Percentiles rank a stretch among this genome's conserved stretches.
Conservation (phyloP, 2,888 invertebrate genomes). For the Theretra japonica region DNA sequence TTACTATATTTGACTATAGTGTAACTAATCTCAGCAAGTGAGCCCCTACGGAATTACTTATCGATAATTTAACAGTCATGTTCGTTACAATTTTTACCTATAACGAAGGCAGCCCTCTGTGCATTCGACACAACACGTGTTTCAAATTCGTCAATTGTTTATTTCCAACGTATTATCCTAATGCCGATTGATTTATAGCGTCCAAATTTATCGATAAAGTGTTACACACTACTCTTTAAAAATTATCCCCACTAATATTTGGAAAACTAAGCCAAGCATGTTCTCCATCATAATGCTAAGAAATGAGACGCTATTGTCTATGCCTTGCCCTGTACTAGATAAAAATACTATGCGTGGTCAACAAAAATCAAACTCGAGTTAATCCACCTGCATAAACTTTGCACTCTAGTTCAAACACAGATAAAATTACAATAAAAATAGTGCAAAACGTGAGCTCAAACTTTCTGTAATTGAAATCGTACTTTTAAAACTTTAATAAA, state of each 20-base stretch:
- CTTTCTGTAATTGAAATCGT: neutral
- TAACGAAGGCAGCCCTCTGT: neutral
- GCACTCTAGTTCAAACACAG: neutral
- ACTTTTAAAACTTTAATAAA: neutral
- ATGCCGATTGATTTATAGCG: neutral
- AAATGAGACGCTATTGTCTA: neutral
- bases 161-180: neutral
- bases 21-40: neutral
- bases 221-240: conserved; percentile 12
- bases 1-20: neutral
- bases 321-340: neutral
- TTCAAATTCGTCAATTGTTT: conserved; percentile 10
- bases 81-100: conserved; percentile 9
- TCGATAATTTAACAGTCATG: conserved; percentile 24
- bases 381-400: neutral
- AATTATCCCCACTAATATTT: neutral
- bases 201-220: conserved; percentile 5
- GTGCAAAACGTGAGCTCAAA: neutral
- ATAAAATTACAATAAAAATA: neutral
- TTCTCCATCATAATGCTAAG: neutral
- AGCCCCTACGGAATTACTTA: neutral
- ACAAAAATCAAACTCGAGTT: conserved; percentile 12
- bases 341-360: neutral
- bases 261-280: neutral
- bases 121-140: conserved; percentile 13